These are phyloP conservation scores for Podocnemis expansa DNA, from an alignment of 2,113 vertebrate genomes.

Conservation along the genomic window DNA sequence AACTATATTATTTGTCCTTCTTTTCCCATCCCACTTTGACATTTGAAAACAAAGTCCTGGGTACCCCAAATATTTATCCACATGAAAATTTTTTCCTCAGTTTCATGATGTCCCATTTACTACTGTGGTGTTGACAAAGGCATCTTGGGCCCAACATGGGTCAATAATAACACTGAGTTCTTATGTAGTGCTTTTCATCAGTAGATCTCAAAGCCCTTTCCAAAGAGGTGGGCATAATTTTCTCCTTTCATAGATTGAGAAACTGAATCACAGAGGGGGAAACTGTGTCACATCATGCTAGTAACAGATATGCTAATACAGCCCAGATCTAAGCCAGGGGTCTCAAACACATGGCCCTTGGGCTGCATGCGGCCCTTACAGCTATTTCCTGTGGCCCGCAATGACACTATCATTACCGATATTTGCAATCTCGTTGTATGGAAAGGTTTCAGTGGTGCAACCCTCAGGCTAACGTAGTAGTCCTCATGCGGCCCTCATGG, in stretches of 20 bases:
- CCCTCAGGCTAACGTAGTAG: too few species aligned
- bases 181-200: background rate
- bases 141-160: background rate
- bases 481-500: too few species aligned
- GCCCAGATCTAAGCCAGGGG: too few species aligned
- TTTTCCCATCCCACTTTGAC: background rate
- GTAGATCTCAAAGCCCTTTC: background rate
- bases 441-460: too few species aligned
- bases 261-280: background rate
- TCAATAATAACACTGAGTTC: background rate
- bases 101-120: background rate
- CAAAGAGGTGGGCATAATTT: background rate
- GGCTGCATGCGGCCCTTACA: too few species aligned
- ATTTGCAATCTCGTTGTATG: too few species aligned
- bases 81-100: background rate
- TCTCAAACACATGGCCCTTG: too few species aligned
- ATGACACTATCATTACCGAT: too few species aligned
- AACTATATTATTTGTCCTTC: background rate
- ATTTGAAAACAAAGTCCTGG: background rate
- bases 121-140: background rate
- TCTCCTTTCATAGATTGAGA: background rate
- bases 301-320: background rate
- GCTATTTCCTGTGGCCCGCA: too few species aligned
- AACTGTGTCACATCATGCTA: background rate
- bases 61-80: background rate